Base-by-base conservation (phyloP, 92 coral and sea anemone genomes). In the Actinernus sp. region DNA sequence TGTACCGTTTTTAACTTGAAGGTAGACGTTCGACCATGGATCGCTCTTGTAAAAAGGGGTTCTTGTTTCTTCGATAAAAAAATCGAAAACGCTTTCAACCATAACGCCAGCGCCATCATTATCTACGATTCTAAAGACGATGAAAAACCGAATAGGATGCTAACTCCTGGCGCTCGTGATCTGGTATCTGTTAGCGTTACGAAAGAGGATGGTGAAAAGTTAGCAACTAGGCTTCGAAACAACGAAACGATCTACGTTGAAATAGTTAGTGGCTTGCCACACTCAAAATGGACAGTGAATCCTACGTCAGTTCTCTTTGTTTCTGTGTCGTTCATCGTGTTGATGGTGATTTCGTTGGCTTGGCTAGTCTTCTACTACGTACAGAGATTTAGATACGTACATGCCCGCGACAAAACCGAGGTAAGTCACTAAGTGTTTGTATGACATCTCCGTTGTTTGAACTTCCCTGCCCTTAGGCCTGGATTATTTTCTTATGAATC, bases 351-450 rank as follows among this genome's bases (percentile, higher is more conserved):
- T 13, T 95, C 99, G 17, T 69, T 95, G 57, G 99, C 99, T 19
- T 95, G 99, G 99, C 52, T 95, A 56, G 97, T 95, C 6, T 95
- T 91, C 64, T 95, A 95, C 45, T 95, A 95, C 52, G 99, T 95
- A 0, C 99, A 95, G 52, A 65, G 99, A 65, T 95, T 95, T 65
- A 97, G 99, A 1, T 91, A 91, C 51, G 91, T 95, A 0, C 97
- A 95, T 30, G 97, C 99, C 56, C 89, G 99, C 22, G 99, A 95
- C 66, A 95, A 91, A 65, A 95, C 99, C 31, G 99, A 95, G 92
- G 99, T 93, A 82, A 78, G 97, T 34, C 8, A 14, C 41, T 14
- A 34, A n/a, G n/a, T n/a, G n/a, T n/a, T n/a, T n/a, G n/a, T n/a
- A n/a, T n/a, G n/a, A n/a, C n/a, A n/a, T n/a, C n/a, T n/a, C n/a